Evolutionary conservation across 2,113 vertebrate genomes (phyloP).

Genomic region (Eulacestoma nigropectus): DNA sequence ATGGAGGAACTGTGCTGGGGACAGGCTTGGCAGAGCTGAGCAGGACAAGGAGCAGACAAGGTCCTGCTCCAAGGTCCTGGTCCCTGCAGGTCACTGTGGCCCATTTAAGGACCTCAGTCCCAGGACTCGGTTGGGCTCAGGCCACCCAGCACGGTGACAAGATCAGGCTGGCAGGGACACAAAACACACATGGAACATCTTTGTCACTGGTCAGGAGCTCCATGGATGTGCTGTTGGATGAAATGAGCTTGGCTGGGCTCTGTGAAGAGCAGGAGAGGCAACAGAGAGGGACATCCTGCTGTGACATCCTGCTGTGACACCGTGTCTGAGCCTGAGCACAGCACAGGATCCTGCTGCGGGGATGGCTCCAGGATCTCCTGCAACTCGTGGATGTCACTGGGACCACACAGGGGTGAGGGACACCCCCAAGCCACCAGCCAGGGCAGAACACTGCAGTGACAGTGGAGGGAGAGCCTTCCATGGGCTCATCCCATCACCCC

Average conservation of each 20-base stretch:
- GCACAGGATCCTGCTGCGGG: accelerated
- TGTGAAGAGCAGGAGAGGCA: neutral
- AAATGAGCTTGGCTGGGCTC: neutral
- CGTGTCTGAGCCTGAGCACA: accelerated
- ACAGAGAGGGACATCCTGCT: neutral
- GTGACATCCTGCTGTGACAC: neutral
- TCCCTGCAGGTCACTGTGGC: neutral
- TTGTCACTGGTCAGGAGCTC: neutral
- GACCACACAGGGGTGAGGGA: neutral
- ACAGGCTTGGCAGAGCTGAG: neutral
- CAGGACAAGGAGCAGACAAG: neutral
- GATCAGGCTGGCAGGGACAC: neutral
- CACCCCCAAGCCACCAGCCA: neutral
- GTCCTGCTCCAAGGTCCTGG: neutral
- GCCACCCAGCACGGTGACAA: neutral
- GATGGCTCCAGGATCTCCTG: neutral
- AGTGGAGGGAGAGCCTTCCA: neutral
- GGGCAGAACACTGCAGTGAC: accelerated
- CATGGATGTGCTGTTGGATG: neutral
- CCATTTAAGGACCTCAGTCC: neutral
- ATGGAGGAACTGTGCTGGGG: neutral
- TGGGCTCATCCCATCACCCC: neutral
- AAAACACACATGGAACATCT: accelerated
- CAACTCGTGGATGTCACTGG: neutral
- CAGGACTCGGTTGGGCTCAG: neutral